Evolutionary conservation across 1,140 invertebrate species (phyloP).

Genomic region (Aphis gossypii): DNA sequence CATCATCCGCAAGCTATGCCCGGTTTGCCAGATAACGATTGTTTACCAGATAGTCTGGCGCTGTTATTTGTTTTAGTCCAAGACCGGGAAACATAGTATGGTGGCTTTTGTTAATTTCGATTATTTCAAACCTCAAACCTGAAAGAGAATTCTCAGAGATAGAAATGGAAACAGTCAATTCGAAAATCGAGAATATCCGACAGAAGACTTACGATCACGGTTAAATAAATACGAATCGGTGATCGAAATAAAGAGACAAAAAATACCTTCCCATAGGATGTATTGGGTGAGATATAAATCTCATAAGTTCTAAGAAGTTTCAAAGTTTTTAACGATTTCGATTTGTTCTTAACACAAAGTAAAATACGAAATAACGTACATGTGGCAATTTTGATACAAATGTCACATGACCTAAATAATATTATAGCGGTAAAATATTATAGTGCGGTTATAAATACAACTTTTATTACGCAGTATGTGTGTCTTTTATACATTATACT

Average conservation of each 20-base stretch:
- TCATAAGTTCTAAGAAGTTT: slow-evolving; percentile 30
- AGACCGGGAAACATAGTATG: slow-evolving; percentile 9
- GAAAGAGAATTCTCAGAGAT: neutral
- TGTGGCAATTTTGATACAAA: neutral
- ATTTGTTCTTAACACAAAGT: slow-evolving; percentile 46
- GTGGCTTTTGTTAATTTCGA: slow-evolving; percentile 53
- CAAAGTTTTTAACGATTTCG: slow-evolving; percentile 54
- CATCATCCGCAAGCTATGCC: neutral
- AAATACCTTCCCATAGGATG: slow-evolving; percentile 29
- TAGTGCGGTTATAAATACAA: neutral
- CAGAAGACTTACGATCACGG: slow-evolving; percentile 25
- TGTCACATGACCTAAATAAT: neutral
- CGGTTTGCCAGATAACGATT: slow-evolving; percentile 13
- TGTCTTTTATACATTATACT: neutral
- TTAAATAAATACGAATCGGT: slow-evolving; percentile 54
- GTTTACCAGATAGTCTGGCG: slow-evolving; percentile 18
- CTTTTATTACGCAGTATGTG: neutral
- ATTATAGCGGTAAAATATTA: neutral
- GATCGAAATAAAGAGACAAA: slow-evolving; percentile 36
- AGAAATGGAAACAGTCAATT: slow-evolving; percentile 19
- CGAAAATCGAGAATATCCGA: slow-evolving; percentile 42
- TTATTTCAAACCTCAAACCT: neutral
- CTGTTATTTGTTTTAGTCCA: slow-evolving; percentile 20
- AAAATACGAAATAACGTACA: slow-evolving; percentile 37
- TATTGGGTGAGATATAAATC: slow-evolving; percentile 41